Evolutionary conservation across 2,113 vertebrate species (phyloP).

Genomic region (Megaptera novaeangliae): DNA sequence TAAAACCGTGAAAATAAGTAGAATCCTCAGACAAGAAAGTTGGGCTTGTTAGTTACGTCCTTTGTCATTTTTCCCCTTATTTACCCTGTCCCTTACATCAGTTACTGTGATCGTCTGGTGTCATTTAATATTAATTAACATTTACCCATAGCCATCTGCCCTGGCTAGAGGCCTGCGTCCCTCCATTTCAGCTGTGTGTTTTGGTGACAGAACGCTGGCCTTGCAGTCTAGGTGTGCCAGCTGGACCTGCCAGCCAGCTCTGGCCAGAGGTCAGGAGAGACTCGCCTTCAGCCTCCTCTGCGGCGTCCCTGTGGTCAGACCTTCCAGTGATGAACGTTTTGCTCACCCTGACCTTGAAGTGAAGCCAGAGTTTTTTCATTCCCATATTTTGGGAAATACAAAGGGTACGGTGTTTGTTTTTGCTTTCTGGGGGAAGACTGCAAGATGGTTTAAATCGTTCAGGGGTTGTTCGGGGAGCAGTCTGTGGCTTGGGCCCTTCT

Average conservation of each 20-base stretch:
- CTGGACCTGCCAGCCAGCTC: neutral
- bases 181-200: neutral
- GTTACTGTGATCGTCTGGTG: slow-evolving; percentile 1
- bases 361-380: neutral
- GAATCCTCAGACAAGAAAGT: neutral
- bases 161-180: neutral
- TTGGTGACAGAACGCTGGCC: neutral
- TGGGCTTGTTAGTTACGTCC: neutral
- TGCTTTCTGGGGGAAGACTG: neutral
- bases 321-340: neutral
- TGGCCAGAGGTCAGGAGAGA: neutral
- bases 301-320: neutral
- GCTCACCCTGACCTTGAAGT: neutral
- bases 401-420: neutral
- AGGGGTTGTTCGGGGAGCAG: neutral
- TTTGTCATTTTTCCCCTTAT: neutral
- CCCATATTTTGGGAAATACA: neutral
- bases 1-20: neutral
- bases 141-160: neutral
- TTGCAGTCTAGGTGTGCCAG: neutral
- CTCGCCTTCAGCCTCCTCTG: neutral
- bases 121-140: slow-evolving; percentile 9
- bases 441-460: neutral
- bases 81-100: neutral
- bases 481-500: neutral